Percentiles rank a stretch among this genome's conserved stretches.
phyloP scores from a whole-genome alignment of 2,113 vertebrate species.

The Axis porcinus region DNA sequence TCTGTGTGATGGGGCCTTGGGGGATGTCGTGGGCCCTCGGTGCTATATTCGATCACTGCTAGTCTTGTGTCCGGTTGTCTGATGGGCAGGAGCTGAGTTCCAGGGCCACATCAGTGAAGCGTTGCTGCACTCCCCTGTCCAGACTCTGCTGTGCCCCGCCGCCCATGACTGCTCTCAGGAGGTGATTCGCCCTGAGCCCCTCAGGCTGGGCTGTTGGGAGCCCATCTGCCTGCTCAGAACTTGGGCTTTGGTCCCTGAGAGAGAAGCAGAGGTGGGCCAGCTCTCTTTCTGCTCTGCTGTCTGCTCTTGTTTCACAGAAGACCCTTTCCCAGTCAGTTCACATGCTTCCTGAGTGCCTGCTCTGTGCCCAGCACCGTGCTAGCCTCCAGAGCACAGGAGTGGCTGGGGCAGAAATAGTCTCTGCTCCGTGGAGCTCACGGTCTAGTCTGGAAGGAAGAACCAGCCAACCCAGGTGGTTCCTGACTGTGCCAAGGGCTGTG shows the following conservation, averaged over 20 bases:
- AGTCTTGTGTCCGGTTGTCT: neutral
- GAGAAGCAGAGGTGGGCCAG: neutral
- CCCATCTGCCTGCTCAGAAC: neutral
- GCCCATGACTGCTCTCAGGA: neutral
- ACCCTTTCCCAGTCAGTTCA: neutral
- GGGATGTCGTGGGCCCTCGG: neutral
- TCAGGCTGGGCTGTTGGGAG: neutral
- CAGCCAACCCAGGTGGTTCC: neutral
- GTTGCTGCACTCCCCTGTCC: neutral
- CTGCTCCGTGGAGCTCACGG: neutral
- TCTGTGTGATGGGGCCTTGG: neutral
- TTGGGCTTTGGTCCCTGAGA: neutral
- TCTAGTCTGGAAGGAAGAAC: neutral
- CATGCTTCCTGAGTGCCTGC: neutral
- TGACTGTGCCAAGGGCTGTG: neutral
- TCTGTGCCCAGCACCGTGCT: neutral
- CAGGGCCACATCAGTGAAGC: neutral
- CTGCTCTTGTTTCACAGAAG: neutral
- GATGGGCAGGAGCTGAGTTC: neutral
- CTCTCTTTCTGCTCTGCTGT: neutral
- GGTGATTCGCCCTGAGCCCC: neutral
- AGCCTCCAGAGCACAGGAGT: neutral
- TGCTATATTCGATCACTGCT: neutral
- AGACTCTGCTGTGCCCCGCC: accelerated
- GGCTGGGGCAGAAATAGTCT: neutral